Base-by-base conservation (phyloP, 2,113 vertebrate genomes). In the Clarias gariepinus region DNA sequence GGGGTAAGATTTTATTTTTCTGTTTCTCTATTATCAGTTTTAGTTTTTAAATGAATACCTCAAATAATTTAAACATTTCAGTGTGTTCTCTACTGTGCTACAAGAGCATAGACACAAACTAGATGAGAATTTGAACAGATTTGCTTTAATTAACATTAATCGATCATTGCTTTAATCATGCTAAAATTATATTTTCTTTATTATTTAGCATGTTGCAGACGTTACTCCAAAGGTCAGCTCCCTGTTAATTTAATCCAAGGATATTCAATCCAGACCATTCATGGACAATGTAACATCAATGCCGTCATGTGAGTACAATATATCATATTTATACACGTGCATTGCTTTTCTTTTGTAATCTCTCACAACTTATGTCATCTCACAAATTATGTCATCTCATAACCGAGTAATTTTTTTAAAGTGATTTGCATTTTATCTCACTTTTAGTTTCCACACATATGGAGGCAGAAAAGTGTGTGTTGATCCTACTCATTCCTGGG, bases 401-500 rank as follows among this genome's bases (percentile, higher is more conserved):
- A n/a, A n/a, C n/a, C 23, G 1, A 78, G 41, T 68, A 21, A 58
- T 63, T 28, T 13, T n/a, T 41, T 28, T 53, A 16, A 55, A 57
- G 21, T 64, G 0, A 21, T 86, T 84, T 86, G 25, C 7, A 18
- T 64, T 25, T 21, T 15, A 25, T 16, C 13, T 30, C 1, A 73
- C 36, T 6, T 60, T 4, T 60, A 95, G 94, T 87, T 94, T 95
- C 76, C 92, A 92, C 90, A 91, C 92, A n/a, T 71, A 11, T 18
- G 69, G 0, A 5, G 90, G 89, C 0, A 88, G 63, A 85, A 55
- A 89, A n/a, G 30, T 85, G 0, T 95, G 94, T 57, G 30, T 87
- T 0, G 52, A 95, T 82, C 94, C 93, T 9, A 30, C 86, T 58
- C n/a, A 85, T 53, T 0, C 2, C 4, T 95, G 95, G 94, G 94